A percentile compares a stretch with the other conserved stretches of the same genome.
Evolutionary conservation across 1,140 invertebrate species (phyloP).

Genomic region (Octopus sinensis): DNA sequence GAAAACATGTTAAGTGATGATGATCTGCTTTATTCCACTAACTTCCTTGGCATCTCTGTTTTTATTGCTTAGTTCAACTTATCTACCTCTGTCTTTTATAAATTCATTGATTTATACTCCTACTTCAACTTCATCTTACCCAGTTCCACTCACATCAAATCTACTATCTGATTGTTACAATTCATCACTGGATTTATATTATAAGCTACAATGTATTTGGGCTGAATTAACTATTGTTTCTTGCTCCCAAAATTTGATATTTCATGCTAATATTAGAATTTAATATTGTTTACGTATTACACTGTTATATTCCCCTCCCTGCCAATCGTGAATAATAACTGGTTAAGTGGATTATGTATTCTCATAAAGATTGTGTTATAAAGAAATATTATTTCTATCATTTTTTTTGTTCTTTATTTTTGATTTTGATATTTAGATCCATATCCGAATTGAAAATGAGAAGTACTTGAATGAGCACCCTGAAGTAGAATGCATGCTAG

Average conservation of each 20-base stretch:
- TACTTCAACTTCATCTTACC: too few relatives aligned
- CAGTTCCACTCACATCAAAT: too few relatives aligned
- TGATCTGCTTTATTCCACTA: too few relatives aligned
- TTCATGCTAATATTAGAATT: neutral
- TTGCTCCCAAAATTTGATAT: neutral
- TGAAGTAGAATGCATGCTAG: constrained; percentile 52
- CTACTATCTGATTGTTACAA: too few relatives aligned
- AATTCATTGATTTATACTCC: too few relatives aligned
- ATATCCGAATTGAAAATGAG: constrained; percentile 52
- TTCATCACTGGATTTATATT: too few relatives aligned
- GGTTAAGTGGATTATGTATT: neutral
- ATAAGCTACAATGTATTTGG: too few relatives aligned
- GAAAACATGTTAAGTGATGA: too few relatives aligned
- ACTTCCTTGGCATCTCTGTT: too few relatives aligned
- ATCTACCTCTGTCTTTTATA: too few relatives aligned
- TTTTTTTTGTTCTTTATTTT: neutral
- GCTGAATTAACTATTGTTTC: neutral
- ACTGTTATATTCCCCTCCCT: too few relatives aligned
- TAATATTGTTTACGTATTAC: neutral
- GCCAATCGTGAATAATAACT: neutral
- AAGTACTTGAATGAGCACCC: constrained; percentile 52
- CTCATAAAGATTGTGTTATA: neutral
- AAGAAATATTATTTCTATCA: neutral
- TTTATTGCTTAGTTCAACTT: too few relatives aligned
- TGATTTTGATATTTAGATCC: constrained; percentile 36